Evolutionary conservation across 2,113 vertebrate species (phyloP), one percentile per base, ranked within the genome.

Genomic region (Ictalurus furcatus): DNA sequence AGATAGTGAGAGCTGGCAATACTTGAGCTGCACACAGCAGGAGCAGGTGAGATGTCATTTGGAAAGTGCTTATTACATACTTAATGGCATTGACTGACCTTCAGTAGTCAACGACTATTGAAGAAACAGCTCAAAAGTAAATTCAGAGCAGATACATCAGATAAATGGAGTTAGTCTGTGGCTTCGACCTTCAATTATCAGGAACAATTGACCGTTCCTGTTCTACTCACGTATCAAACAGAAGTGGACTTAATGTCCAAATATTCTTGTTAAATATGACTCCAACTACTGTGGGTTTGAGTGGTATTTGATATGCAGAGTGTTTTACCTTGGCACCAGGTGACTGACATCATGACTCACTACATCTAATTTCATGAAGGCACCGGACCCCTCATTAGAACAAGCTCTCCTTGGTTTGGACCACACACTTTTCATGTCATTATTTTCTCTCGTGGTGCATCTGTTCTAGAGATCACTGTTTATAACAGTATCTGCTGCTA

Each of bases 401-500:
- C 25, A 86, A 59, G 84, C 34, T 80, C 13, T 11, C 4, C 71
- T 44, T 2, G 7, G 16, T 54, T 54, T 85, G n/a, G 56, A 79
- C 48, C 40, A 59, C 81, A 84, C 21, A 0, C 4, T 81, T 92
- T 89, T 90, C 86, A 89, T 89, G 90, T 88, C 85, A 91, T 89
- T 85, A 86, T 88, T 83, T 67, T 59, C 89, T 86, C 84, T 81
- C 54, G 56, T 61, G 82, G 67, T 89, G 86, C 91, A 69, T 85
- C 83, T 85, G 84, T 84, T 71, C 21, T 12, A 85, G 82, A 89
- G 90, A 92, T 93, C 82, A 89, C 52, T 52, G 89, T 90, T 67
- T 74, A 90, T 91, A 88, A 34, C 91, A 83, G 67, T 79, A 87
- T 87, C 82, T 91, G 73, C 90, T 90, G 89, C 82, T n/a, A 87